Base-by-base conservation (phyloP, 1,140 invertebrate genomes). In the Bombus difficillimus region DNA sequence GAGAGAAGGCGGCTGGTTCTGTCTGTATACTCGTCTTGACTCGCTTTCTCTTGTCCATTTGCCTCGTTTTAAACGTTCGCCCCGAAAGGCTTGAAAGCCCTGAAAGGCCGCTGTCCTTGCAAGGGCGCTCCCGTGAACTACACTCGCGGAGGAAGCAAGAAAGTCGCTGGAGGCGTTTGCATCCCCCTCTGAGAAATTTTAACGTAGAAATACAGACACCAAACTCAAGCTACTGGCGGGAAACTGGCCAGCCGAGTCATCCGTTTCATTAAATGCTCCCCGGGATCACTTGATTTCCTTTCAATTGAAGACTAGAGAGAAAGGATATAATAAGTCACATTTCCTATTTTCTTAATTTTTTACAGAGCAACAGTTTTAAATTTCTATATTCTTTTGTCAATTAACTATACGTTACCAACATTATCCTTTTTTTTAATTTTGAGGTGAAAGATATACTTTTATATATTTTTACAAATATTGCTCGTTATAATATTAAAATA, bases 51-150 rank as follows among this genome's bases (percentile, higher is more conserved):
- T 82, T 82, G 28, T 68, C 34, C 32, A 15, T 69, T 69, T 47
- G 47, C 32, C 22, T 71, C 41, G 43, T 78, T 83, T 75, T 57
- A 69, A 78, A 13, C 53, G 68, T 68, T 79, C 32, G 47, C 37
- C 53, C 83, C 68, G 68, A 85, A 80, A 80, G 83, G 53, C 68
- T 34, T 80, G 68, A 84, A 79, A 79, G 39, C 64, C 66, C 64
- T 62, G 39, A 37, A 72, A 85, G 83, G 83, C 83, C 68, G 83
- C 68, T 85, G 83, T 85, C 83, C 76, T 85, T 85, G 83, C 83
- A 85, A 85, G 83, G 83, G 83, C 83, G 68, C 68, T 85, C 74
- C 22, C 76, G 68, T 80, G 68, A 85, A 72, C 66, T 80, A 80
- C 68, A 85, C 57, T 68, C 68, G 75, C 53, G 32, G 53, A 62